Evolutionary conservation across 2,113 vertebrate genomes (phyloP).

Genomic region (Leptodactylus fuscus): DNA sequence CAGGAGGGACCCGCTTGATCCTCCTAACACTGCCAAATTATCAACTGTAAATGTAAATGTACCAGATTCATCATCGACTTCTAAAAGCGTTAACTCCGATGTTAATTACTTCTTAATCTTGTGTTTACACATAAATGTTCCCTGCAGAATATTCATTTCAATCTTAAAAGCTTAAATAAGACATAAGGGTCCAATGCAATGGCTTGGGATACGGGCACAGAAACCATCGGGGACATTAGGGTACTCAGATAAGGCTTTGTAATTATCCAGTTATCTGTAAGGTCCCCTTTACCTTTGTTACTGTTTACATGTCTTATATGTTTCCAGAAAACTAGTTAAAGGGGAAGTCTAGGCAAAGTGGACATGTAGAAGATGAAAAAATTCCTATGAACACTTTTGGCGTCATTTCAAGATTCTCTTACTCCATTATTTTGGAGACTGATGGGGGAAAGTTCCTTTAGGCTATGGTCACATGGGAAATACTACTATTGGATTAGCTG

Average conservation of each 20-base stretch:
- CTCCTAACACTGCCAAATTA: constrained; percentile 80
- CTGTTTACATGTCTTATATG: no score
- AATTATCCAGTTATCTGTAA: not conserved
- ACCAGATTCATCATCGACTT: constrained; percentile 84
- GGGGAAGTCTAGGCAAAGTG: no score
- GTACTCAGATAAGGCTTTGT: not conserved
- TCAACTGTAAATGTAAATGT: constrained; percentile 85
- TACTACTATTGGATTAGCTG: no score
- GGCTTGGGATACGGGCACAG: not conserved
- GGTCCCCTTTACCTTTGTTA: no score
- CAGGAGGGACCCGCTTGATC: constrained; percentile 76
- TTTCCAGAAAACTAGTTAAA: no score
- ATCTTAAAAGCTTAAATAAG: constrained; percentile 78
- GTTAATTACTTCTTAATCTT: constrained; percentile 84
- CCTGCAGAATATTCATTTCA: constrained; percentile 79
- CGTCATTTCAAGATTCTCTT: no score
- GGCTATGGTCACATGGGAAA: no score
- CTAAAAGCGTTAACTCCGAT: constrained; percentile 82
- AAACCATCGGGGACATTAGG: not conserved
- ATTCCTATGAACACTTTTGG: no score
- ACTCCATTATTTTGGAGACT: no score
- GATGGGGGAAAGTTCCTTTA: no score
- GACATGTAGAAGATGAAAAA: no score
- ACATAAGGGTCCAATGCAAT: not conserved
- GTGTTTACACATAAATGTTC: constrained; percentile 79